Evolutionary conservation across 2,888 invertebrate genomes (phyloP), one percentile per base, ranked within the genome.

Genomic region (Cotesia congregata): DNA sequence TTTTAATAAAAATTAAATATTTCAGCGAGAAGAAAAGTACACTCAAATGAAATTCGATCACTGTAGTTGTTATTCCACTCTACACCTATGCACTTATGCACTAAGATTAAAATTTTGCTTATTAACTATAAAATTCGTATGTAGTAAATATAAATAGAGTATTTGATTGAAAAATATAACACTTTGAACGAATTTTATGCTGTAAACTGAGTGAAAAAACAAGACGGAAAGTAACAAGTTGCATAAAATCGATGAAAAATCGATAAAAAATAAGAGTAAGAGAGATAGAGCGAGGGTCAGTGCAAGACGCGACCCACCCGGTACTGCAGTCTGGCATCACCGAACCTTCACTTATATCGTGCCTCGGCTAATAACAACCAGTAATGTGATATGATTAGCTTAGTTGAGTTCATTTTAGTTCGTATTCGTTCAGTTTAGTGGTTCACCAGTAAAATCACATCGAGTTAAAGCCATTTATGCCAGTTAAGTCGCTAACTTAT

Each of bases 321-420:
- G 85, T 87, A 89, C 88, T 89, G 88, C 88, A 88, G 88, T 84
- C 80, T 82, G 82, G 82, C 86, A 87, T 86, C 88, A 86, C 84
- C 87, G 88, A 86, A 84, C 87, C 88, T 88, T 89, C 86, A 86
- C 89, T 89, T 88, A 88, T 88, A 89, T 88, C 87, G 87, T 88
- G 86, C 85, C 87, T 85, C 86, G 86, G 86, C 88, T 88, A 89
- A 89, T 88, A 88, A 89, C 88, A 86, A 86, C 77, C 86, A 87
- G 89, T 89, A 89, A 89, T 88, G 88, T 89, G 88, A 89, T 88
- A 88, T 88, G 88, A 89, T 89, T 88, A 89, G 88, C 87, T 89
- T 86, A 88, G 89, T 89, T 89, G 88, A 89, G 88, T 87, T 88
- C 88, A 88, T 88, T 88, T 88, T 88, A 89, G 88, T 89, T 88